These are phyloP conservation scores for Poeciliopsis presidionis DNA, from an alignment of 2,797 vertebrate species.

Conservation along the genomic window DNA sequence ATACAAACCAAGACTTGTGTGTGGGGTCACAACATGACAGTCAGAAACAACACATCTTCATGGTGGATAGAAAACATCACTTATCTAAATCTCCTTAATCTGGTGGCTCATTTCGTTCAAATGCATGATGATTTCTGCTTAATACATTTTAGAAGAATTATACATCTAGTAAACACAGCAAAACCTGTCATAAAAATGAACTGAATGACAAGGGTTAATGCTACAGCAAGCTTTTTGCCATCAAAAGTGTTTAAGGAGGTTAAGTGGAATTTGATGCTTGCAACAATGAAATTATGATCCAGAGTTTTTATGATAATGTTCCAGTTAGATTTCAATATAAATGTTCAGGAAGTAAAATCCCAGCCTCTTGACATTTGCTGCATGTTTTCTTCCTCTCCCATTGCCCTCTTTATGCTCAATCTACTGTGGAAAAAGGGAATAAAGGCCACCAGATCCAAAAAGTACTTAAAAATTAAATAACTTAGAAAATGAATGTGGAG, in stretches of 20 bases:
- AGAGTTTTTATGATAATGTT: conserved; percentile 47
- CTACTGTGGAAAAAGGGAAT: too few relatives aligned
- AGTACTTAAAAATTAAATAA: too few relatives aligned
- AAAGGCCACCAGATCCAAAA: too few relatives aligned
- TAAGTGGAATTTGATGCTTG: conserved; percentile 52
- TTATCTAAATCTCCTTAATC: conserved; percentile 81
- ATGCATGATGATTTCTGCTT: conserved; percentile 78
- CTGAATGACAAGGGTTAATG: conserved; percentile 76
- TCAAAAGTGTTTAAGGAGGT: conserved; percentile 64
- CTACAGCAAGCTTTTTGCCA: conserved; percentile 67
- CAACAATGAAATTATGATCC: conserved; percentile 71
- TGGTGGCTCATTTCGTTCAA: conserved; percentile 71
- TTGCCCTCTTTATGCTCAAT: too few relatives aligned
- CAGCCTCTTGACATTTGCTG: too few relatives aligned
- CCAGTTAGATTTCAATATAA: conserved; percentile 41
- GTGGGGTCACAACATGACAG: conserved; percentile 64
- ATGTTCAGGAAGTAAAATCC: conserved; percentile 18
- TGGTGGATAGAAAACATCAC: conserved; percentile 79
- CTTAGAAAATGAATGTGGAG: too few relatives aligned
- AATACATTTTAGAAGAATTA: conserved; percentile 80
- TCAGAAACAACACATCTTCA: conserved; percentile 64
- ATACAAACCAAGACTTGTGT: conserved; percentile 17
- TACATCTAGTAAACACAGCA: conserved; percentile 66
- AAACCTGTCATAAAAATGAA: conserved; percentile 76
- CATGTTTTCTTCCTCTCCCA: too few relatives aligned